Percentiles rank a stretch among this genome's conserved stretches.
Evolutionary conservation across 2,888 invertebrate genomes (phyloP).

Genomic region (Euzophera pinguis): DNA sequence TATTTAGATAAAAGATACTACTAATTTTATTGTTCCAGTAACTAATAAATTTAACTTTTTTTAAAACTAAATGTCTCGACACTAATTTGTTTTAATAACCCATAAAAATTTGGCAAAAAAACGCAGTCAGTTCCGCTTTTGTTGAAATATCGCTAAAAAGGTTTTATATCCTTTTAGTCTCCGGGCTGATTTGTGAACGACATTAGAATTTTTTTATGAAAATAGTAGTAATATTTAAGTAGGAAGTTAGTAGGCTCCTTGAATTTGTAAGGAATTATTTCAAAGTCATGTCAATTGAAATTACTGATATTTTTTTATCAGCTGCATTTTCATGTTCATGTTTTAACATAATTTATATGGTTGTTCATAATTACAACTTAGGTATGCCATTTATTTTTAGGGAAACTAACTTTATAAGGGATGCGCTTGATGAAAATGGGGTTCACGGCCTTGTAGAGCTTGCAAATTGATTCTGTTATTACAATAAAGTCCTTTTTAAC

Average conservation of each 20-base stretch:
- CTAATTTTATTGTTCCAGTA: conserved; percentile 70
- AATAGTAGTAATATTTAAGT: neutral
- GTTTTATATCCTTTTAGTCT: conserved; percentile 33
- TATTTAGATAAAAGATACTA: conserved; percentile 65
- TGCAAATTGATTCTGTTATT: no score
- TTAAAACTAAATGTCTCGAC: conserved; percentile 32
- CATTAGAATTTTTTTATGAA: neutral
- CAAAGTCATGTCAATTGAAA: no score
- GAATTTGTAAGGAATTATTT: no score
- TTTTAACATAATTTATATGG: no score
- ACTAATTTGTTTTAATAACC: conserved; percentile 74
- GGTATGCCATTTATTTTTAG: no score
- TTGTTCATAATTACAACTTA: no score
- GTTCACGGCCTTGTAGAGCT: no score
- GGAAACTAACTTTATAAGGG: no score
- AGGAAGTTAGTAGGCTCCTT: neutral
- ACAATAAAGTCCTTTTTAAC: no score
- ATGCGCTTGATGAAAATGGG: no score
- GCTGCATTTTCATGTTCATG: no score
- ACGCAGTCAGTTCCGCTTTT: conserved; percentile 53
- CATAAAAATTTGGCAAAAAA: conserved; percentile 63
- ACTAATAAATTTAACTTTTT: conserved; percentile 65
- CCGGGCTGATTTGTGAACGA: conserved; percentile 16
- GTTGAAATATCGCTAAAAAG: conserved; percentile 50
- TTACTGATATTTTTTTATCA: no score